Evolutionary conservation across 2,113 vertebrate species (phyloP).

Genomic region (Neogale vison): DNA sequence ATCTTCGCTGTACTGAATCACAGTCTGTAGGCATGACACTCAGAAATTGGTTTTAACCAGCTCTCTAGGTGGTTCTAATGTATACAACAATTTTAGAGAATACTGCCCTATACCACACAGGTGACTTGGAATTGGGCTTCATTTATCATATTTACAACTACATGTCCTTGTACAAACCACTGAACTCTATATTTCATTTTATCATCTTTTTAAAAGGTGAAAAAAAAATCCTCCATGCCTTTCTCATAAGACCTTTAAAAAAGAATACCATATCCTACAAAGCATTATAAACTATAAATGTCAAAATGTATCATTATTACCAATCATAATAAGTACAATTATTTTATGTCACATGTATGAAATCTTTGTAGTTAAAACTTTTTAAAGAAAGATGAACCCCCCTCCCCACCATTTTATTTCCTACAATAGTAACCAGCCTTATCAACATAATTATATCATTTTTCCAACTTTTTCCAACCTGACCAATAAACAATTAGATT

Average conservation of each 20-base stretch:
- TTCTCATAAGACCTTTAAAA: not conserved
- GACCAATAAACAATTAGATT: constrained; percentile 25
- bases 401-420: not conserved
- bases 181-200: not conserved
- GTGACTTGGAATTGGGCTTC: not conserved
- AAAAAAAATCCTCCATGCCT: not conserved
- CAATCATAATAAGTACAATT: not conserved
- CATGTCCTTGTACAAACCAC: not conserved
- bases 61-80: not conserved
- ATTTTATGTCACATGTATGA: not conserved
- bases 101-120: not conserved
- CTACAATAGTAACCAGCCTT: not conserved
- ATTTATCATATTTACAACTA: not conserved
- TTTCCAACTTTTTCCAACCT: not conserved
- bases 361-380: not conserved
- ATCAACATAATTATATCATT: not conserved
- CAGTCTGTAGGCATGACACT: rapidly evolving
- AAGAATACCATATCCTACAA: not conserved
- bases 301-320: not conserved
- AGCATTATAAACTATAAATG: not conserved
- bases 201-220: not conserved
- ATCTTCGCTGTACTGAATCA: not conserved
- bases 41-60: not conserved
- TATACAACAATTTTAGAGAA: not conserved
- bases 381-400: not conserved